phyloP scores from a whole-genome alignment of 1,140 invertebrate species.

The Alviniconcha marisindica region DNA sequence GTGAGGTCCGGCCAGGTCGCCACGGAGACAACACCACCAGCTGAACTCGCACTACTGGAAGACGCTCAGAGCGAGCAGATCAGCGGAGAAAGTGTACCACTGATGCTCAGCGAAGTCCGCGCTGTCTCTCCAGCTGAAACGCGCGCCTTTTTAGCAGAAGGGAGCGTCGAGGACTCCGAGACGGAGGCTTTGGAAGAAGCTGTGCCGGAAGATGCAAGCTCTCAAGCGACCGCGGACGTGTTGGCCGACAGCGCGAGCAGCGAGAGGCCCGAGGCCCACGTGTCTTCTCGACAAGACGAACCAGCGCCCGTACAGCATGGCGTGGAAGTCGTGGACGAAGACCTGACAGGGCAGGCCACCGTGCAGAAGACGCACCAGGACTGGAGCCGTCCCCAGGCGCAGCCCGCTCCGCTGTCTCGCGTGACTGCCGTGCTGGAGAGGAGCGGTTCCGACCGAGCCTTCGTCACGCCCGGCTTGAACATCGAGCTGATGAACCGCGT shows the following conservation, averaged over 20 bases:
- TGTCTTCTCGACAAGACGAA: not conserved
- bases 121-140: too few species aligned
- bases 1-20: too few species aligned
- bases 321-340: too few species aligned
- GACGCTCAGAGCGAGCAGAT: too few species aligned
- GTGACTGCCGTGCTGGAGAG: not conserved
- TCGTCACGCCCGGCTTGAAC: not conserved
- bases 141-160: too few species aligned
- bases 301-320: too few species aligned
- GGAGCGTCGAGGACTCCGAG: too few species aligned
- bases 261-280: not conserved
- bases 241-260: not conserved
- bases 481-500: conserved; percentile 25
- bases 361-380: not conserved
- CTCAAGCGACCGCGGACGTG: not conserved
- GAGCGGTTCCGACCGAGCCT: not conserved
- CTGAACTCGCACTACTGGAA: too few species aligned
- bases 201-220: not conserved
- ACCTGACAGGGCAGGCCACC: not conserved
- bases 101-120: too few species aligned
- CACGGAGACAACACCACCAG: too few species aligned
- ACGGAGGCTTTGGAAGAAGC: too few species aligned
- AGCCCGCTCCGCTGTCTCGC: not conserved
- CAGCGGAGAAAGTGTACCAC: too few species aligned
- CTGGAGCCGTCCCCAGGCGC: not conserved